Evolutionary conservation across 2,888 invertebrate species (phyloP), one percentile per base, ranked within the genome.

Genomic region (Ophraella communa): DNA sequence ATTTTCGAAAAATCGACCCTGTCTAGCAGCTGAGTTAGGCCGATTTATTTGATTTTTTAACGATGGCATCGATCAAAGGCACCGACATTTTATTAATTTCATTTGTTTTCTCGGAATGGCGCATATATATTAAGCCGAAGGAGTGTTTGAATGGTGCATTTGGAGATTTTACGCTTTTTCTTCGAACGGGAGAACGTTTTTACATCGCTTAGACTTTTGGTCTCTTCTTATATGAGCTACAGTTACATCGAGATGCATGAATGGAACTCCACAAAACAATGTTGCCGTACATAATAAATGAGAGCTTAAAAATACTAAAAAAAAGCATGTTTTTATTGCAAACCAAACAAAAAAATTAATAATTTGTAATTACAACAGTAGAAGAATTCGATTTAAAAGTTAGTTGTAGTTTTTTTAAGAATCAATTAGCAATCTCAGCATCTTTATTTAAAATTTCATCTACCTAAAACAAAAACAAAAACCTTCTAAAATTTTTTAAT

Each of bases 21-120:
- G 57, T 33, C 2, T 21, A 23, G 24, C 27, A 33, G n/a, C 20
- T 27, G 24, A 35, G 23, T 51, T 27, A 27, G 49, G 27, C 73
- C 74, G 73, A 76, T 76, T 74, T 73, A 75, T 73, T 70, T 69
- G 68, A 72, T 76, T 75, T 76, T 76, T 76, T 76, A 72, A 76
- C 75, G 76, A 76, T 74, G 58, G 57, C 69, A 70, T 69, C 71
- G 74, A 75, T 76, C 75, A 76, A 76, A 76, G 68, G 70, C 66
- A 65, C 75, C 76, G 76, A 73, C 75, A 74, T 76, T 74, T 76
- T 75, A 70, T 73, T 74, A 74, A 74, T 74, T 70, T 71, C 73
- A 76, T 74, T 74, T 71, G 72, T 73, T 73, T 76, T 76, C 76
- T 69, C 62, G 65, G 76, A 76, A 76, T 68, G 57, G 21, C 23